These are phyloP conservation scores for Tuberolachnus salignus DNA, from an alignment of 2,888 invertebrate genomes.

Conservation along the genomic window DNA sequence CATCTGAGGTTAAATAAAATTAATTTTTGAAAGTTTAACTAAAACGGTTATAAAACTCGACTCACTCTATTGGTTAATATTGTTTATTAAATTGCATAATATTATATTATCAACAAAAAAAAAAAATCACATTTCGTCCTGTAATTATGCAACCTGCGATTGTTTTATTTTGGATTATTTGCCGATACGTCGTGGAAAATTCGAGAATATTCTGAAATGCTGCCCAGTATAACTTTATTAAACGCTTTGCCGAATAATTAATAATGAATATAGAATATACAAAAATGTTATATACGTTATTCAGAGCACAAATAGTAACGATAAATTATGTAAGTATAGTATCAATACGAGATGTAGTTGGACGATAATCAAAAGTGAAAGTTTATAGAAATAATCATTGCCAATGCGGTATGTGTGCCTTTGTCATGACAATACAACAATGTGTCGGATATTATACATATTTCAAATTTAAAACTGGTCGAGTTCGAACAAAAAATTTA, in stretches of 20 bases:
- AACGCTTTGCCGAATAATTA: conserved; percentile 32
- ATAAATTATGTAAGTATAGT: conserved; percentile 37
- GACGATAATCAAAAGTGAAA: conserved; percentile 51
- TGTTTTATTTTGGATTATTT: no score
- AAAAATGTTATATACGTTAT: neutral
- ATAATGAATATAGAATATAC: neutral
- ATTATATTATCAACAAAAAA: no score
- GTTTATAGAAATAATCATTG: conserved; percentile 44
- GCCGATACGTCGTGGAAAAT: neutral
- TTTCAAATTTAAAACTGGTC: neutral
- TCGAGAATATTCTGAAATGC: conserved; percentile 13
- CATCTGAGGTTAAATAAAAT: no score
- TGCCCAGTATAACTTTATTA: conserved; percentile 13
- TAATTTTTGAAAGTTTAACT: no score
- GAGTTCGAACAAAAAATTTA: neutral
- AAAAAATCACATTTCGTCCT: no score
- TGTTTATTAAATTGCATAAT: no score
- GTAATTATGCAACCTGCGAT: no score
- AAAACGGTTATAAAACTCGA: no score
- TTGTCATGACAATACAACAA: conserved; percentile 6
- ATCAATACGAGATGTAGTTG: conserved; percentile 33
- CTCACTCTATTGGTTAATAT: no score
- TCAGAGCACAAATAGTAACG: conserved; percentile 25
- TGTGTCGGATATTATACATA: neutral
- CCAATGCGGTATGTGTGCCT: conserved; percentile 31